Base-by-base conservation (phyloP, 2,888 invertebrate genomes). In the Lucinisca nassula region DNA sequence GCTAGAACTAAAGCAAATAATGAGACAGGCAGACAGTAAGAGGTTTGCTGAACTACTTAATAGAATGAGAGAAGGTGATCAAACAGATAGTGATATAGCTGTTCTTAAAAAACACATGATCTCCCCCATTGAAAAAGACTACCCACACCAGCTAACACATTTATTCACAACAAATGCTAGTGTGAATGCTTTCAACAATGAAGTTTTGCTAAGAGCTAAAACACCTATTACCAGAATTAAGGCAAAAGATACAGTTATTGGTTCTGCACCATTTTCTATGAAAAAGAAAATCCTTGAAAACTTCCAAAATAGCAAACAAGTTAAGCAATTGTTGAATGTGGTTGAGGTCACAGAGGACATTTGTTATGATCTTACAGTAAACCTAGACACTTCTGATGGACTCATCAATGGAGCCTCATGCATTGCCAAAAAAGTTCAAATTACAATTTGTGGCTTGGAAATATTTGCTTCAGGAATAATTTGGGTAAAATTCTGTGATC, bases 11-110 rank as follows among this genome's bases (percentile, higher is more conserved):
- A 91, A 75, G 37, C 76, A 84, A 58, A 89, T 91, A 10, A 91
- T 91, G 91, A 74, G 91, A 32, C 92, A 92, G 55, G 79, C 49
- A 75, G 90, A 91, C 21, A 83, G 79, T 72, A 84, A 61, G 76
- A 12, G 37, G 6, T 93, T 92, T 89, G 93, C 92, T 37, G 74
- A 88, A 55, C 67, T 92, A n/a, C 2, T 74, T 92, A 92, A 91
- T 40, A 72, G 85, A 37, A 37, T 89, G 24, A 40, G 86, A 14
- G 82, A 86, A 74, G 88, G 86, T 17, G 40, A 82, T 12, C 85
- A 84, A 17, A 88, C 88, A 1, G 45, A 78, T 27, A 49, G 80
- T 27, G 92, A 92, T 58, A 82, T 91, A 6, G 58, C 67, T 10
- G 61, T 45, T 35, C 70, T 92, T 21, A 88, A 88, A 45, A 49